These are phyloP conservation scores for Anoura caudifer DNA, from an alignment of 2,113 vertebrate species.

Conservation along the genomic window DNA sequence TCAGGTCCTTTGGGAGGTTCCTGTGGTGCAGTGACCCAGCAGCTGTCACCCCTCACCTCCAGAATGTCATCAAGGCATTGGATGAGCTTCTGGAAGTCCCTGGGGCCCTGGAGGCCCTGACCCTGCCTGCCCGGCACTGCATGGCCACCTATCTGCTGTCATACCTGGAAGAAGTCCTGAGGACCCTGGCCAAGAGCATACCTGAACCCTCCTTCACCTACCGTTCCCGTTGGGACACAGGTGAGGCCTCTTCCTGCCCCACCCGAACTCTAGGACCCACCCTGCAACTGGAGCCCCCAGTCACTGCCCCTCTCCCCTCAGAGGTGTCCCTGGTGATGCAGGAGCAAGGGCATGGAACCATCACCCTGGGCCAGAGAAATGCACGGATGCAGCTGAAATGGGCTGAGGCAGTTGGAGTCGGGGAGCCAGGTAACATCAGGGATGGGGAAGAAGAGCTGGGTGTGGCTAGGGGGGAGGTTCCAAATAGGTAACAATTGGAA, in stretches of 20 bases:
- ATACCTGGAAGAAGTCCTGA: background rate
- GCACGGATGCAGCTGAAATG: slow-evolving; percentile 67
- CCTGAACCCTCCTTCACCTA: background rate
- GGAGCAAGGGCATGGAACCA: background rate
- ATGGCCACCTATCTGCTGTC: slow-evolving; percentile 21
- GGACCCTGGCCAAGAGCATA: slow-evolving; percentile 15
- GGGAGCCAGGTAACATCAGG: slow-evolving; percentile 52
- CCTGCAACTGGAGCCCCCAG: too few relatives aligned
- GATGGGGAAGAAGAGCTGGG: background rate
- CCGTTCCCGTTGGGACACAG: too few relatives aligned
- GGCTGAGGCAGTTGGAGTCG: slow-evolving; percentile 74
- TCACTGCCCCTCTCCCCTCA: slow-evolving; percentile 32
- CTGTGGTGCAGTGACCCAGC: background rate
- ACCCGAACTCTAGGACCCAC: too few relatives aligned
- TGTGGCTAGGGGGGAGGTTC: background rate
- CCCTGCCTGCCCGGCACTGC: rapidly evolving
- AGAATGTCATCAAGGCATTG: background rate
- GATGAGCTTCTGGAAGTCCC: background rate
- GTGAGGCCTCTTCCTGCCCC: too few relatives aligned
- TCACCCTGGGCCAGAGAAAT: slow-evolving; percentile 58
- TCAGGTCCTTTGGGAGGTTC: background rate
- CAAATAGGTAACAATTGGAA: background rate
- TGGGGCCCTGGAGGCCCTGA: background rate
- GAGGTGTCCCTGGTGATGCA: slow-evolving; percentile 75
- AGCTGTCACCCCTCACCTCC: background rate